Evolutionary conservation across 2,797 vertebrate species (phyloP), one percentile per base, ranked within the genome.

Genomic region (Oophaga sylvatica): DNA sequence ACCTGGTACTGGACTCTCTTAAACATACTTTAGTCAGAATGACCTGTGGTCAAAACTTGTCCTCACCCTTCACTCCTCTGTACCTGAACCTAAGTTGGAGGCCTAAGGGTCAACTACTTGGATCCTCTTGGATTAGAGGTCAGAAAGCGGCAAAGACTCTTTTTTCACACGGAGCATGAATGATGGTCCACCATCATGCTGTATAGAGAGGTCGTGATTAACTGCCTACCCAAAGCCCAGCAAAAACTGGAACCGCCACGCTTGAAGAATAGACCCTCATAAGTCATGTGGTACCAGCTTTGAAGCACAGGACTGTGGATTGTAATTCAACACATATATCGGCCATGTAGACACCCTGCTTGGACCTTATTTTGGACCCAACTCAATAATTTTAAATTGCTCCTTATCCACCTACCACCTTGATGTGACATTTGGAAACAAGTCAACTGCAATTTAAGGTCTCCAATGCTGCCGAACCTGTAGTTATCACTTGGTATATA

Each of bases 1-100:
- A 79, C 41, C 75, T 71, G 84, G 84, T 86, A 87, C 79, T 88
- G 90, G 91, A 90, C 75, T 79, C 62, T 56, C 56, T 20, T 70
- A 67, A 19, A 65, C 59, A 62, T 65, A 65, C 73, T 41, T 48
- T 65, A 85, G n/a, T 45, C 73, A 77, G 59, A 77, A 62, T 48
- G 60, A 77, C 83, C 71, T 85, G 73, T 85, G 83, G 68, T 67
- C 73, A 65, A 31, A 26, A 53, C 57, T 85, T 77, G 60, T 45
- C 16, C 60, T 67, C 62, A 48, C 73, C 45, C 45, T 77, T 26
- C 48, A 26, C 75, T 5, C 48, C 41, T 48, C 59, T 53, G 10
- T 60, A 35, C 17, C 26, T 76, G 35, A 84, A 63, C 70, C 80
- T 73, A 3, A 29, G 59, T 77, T 35, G 62, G n/a, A 65, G 15